Conservation (phyloP, 2,888 invertebrate genomes). For the Tipula confusa region DNA sequence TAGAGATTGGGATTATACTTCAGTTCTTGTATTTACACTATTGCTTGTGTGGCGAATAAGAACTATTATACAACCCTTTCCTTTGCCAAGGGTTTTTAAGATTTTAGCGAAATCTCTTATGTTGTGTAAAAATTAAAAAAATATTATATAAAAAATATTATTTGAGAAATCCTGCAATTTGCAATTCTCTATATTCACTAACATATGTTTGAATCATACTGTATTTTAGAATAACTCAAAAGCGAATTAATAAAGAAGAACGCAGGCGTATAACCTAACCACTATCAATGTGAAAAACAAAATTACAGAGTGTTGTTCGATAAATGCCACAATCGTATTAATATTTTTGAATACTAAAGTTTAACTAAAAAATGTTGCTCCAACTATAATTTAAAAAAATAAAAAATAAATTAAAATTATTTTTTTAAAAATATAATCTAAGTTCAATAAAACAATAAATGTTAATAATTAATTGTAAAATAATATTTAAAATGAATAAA, state of each 20-base stretch:
- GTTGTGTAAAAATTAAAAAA: too few relatives aligned
- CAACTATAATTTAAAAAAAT: neutral
- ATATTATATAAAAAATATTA: too few relatives aligned
- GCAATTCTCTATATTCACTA: too few relatives aligned
- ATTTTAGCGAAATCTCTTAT: too few relatives aligned
- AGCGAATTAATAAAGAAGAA: neutral
- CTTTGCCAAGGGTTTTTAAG: too few relatives aligned
- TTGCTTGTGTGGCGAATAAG: too few relatives aligned
- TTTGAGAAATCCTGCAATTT: too few relatives aligned
- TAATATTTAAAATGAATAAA: neutral
- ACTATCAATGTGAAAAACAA: neutral
- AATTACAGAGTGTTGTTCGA: neutral
- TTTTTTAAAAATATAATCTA: neutral
- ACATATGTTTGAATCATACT: neutral
- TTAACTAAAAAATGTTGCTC: neutral
- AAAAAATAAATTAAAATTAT: neutral
- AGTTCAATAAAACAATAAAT: neutral
- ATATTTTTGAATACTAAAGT: neutral
- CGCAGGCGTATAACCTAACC: neutral
- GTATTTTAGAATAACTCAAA: neutral
- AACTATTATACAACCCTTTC: too few relatives aligned
- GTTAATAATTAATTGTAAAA: neutral
- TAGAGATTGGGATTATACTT: too few relatives aligned
- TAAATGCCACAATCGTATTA: neutral
- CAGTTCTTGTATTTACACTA: too few relatives aligned